A percentile compares a stretch with the other conserved stretches of the same genome.
Conservation (phyloP, 1,140 invertebrate species). For the Drosophila eugracilis region DNA sequence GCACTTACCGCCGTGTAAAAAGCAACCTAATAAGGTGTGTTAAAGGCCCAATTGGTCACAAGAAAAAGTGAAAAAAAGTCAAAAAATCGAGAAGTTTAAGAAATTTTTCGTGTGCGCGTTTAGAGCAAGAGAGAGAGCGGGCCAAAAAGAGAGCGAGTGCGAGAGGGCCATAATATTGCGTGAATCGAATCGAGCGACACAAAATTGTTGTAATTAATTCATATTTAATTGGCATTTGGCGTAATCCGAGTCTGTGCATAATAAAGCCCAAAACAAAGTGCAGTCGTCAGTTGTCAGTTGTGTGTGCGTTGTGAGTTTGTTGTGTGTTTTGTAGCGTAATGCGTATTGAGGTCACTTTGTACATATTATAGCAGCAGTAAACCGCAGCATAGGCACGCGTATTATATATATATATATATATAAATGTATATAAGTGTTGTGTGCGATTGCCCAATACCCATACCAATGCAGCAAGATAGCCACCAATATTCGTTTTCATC, state of each 20-base stretch:
- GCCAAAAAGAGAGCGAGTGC: conserved; percentile 48
- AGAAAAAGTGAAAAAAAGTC: conserved; percentile 13
- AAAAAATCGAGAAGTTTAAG: conserved; percentile 19
- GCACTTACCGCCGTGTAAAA: conserved; percentile 11
- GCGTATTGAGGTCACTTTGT: conserved; percentile 66
- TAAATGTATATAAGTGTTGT: neutral
- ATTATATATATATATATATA: conserved; percentile 10
- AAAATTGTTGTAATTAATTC: conserved; percentile 79
- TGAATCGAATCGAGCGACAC: conserved; percentile 69
- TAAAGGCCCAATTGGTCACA: conserved; percentile 9
- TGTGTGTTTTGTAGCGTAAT: conserved; percentile 38
- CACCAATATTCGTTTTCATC: conserved; percentile 62
- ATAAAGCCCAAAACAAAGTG: conserved; percentile 54
- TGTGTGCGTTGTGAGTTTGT: conserved; percentile 6
- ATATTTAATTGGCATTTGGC: conserved; percentile 68
- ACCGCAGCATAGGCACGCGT: conserved; percentile 59
- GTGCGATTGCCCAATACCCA: conserved; percentile 60
- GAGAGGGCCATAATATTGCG: conserved; percentile 15
- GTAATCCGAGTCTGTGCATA: conserved; percentile 54
- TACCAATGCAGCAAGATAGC: conserved; percentile 27
- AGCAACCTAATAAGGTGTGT: conserved; percentile 29
- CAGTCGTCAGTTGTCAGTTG: conserved; percentile 20
- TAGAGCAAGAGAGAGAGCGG: conserved; percentile 9
- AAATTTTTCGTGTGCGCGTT: conserved; percentile 40
- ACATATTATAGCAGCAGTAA: conserved; percentile 50